Evolutionary conservation across 2,888 invertebrate species (phyloP).

Genomic region (Smittia sp.): DNA sequence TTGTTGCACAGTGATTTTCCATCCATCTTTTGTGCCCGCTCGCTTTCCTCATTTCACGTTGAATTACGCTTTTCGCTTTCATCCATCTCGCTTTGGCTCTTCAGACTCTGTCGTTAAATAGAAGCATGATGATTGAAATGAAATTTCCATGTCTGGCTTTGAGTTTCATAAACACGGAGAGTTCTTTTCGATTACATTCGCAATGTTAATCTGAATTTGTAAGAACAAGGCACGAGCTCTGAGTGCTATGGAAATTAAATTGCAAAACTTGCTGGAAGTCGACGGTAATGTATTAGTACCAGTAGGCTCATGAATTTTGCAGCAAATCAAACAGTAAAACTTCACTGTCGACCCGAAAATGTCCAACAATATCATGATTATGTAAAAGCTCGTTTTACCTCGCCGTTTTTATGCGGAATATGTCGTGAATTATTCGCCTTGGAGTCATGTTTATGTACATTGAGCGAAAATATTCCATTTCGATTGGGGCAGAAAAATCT

Average conservation of each 20-base stretch:
- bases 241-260: background rate
- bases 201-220: background rate
- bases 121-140: conserved; percentile 35
- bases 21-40: background rate
- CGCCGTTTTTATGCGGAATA: background rate
- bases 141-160: conserved; percentile 32
- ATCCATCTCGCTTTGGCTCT: background rate
- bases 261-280: background rate
- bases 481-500: conserved; percentile 5
- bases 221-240: background rate
- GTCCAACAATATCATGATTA: conserved; percentile 22
- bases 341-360: conserved; percentile 1
- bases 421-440: conserved; percentile 36
- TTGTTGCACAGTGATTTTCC: conserved; percentile 37
- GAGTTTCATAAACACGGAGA: background rate
- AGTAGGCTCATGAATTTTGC: background rate
- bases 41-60: conserved; percentile 23
- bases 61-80: background rate
- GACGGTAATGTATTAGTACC: no score
- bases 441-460: conserved; percentile 41
- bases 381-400: conserved; percentile 11
- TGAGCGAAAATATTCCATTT: conserved; percentile 30
- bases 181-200: background rate
- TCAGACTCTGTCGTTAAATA: conserved; percentile 7
- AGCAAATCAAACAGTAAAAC: conserved; percentile 5